A percentile compares a stretch with the other conserved stretches of the same genome.
These are phyloP conservation scores for Agriopis leucophaearia DNA, from an alignment of 2,888 invertebrate species.

Conservation along the genomic window DNA sequence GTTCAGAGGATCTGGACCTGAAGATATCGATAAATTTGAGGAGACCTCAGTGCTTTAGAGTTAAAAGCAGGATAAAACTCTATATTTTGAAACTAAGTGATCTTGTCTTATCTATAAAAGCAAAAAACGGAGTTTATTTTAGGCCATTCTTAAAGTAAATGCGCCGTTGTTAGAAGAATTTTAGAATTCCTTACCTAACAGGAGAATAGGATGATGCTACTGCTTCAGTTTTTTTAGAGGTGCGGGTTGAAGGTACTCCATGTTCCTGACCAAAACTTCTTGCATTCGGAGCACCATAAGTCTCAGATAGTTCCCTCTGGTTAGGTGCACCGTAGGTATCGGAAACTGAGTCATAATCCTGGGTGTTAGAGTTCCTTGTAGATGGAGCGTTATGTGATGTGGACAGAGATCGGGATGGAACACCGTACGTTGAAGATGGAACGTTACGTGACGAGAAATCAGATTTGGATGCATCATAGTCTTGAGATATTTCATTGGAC, in stretches of 20 bases:
- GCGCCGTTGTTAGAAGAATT: neutral
- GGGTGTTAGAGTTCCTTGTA: constrained; percentile 55
- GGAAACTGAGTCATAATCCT: constrained; percentile 61
- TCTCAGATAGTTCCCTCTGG: constrained; percentile 59
- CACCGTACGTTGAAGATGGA: constrained; percentile 19
- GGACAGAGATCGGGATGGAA: constrained; percentile 24
- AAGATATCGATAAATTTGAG: neutral
- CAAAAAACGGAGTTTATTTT: no score
- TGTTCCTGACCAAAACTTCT: constrained; percentile 71
- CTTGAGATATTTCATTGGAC: constrained; percentile 28
- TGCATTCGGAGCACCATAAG: constrained; percentile 73
- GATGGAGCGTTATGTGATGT: constrained; percentile 26
- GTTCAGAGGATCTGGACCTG: constrained; percentile 58
- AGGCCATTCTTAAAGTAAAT: neutral
- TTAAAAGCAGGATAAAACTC: no score
- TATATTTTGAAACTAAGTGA: no score
- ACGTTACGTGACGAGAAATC: constrained; percentile 22
- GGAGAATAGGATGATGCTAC: constrained; percentile 63
- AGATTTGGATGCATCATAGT: constrained; percentile 21
- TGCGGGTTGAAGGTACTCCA: constrained; percentile 69
- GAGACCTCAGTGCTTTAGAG: neutral
- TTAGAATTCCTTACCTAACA: constrained; percentile 51
- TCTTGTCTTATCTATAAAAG: neutral
- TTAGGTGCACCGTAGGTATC: constrained; percentile 55
- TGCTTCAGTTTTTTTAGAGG: constrained; percentile 66